Percentiles rank a stretch among this genome's conserved stretches.
Evolutionary conservation across 2,113 vertebrate genomes (phyloP).

Genomic region (Perognathus longimembris): DNA sequence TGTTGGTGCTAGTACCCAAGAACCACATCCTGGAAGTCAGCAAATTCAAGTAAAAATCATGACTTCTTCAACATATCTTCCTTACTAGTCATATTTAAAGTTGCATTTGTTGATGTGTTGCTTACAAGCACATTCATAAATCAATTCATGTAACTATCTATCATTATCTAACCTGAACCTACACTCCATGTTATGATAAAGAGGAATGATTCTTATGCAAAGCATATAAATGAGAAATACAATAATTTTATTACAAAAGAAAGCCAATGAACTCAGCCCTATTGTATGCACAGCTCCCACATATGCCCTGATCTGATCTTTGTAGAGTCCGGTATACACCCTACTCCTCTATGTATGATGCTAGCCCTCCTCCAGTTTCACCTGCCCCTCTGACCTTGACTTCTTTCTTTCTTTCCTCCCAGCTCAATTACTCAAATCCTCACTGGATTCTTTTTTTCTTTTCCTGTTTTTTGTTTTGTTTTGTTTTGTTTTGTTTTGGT

Average conservation of each 20-base stretch:
- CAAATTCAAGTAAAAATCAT: background rate
- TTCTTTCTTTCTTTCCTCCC: no score
- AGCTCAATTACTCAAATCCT: no score
- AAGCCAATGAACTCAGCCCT: no score
- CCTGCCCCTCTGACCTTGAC: no score
- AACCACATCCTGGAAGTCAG: background rate
- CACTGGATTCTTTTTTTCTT: no score
- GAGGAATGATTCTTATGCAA: background rate
- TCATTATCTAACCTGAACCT: background rate
- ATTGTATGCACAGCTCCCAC: background rate
- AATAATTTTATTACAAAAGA: background rate
- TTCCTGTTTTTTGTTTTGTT: no score
- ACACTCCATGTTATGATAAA: background rate
- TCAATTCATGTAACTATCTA: background rate
- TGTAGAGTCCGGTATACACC: background rate
- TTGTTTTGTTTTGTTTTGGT: no score
- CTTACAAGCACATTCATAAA: background rate
- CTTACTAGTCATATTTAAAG: background rate
- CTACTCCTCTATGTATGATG: fast-evolving
- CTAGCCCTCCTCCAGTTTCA: fast-evolving
- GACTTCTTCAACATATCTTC: fast-evolving
- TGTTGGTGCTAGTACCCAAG: background rate
- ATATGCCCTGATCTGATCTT: background rate
- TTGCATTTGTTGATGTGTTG: conserved; percentile 28
- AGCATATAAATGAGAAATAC: conserved; percentile 10